Base-by-base conservation (phyloP, 2,113 vertebrate genomes). In the Platichthys flesus region DNA sequence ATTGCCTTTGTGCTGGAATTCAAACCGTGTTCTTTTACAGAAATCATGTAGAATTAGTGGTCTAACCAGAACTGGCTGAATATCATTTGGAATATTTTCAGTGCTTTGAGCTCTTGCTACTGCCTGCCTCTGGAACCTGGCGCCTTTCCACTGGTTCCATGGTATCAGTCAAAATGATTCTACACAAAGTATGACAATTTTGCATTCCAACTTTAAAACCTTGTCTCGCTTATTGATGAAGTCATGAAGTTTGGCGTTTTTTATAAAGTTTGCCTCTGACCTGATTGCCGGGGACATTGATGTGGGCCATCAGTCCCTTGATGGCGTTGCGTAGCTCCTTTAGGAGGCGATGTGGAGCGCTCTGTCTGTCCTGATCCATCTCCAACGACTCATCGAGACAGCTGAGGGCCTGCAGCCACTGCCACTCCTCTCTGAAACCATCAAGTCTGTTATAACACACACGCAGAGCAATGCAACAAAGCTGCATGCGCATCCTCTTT, bases 341-440 rank as follows among this genome's bases (percentile, higher is more conserved):
- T 21, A 96, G 92, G 71, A 97, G 92, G 75, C 91, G 86, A 71
- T 94, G 95, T 51, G 95, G 94, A 68, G 94, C 88, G 0, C 90
- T 91, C 80, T 96, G 95, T 6, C 92, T 67, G 37, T 94, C 91
- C 6, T 83, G 72, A 62, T 95, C 95, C 6, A 75, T 87, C 78
- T 93, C 83, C 76, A 86, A 5, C 0, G 94, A 79, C 69, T 96
- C 95, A 0, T 96, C 95, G 67, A 94, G 23, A 0, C 83, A 93
- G 80, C 76, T 90, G 90, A 96, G 91, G 2, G 93, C 95, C 88
- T 96, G 96, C 66, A 97, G 93, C 96, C 96, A 97, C 89, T 96
- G 95, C 97, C 96, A 98, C 88, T 98, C 97, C 77, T 97, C 96
- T 84, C 97, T 98, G 63, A 35, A 69, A 74, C 16, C 49, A 66